Conservation (phyloP, 2,888 invertebrate species). For the Habroteleia sp. region DNA sequence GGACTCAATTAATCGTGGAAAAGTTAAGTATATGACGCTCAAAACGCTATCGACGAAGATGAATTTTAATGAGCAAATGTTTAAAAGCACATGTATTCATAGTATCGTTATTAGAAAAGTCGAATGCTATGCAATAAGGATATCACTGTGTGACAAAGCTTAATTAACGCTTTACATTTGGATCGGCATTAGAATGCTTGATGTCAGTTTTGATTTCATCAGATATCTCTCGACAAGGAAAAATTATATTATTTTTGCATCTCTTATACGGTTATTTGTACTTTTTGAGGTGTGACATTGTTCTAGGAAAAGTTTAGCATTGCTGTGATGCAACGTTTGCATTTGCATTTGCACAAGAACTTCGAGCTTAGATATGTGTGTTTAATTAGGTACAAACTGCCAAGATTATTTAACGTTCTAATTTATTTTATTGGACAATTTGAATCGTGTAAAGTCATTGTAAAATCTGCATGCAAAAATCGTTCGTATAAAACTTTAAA, state of each 20-base stretch:
- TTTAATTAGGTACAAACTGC: too few species aligned
- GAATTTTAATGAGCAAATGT: conserved; percentile 1
- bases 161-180: conserved; percentile 12
- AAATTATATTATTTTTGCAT: conserved; percentile 5
- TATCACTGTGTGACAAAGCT: conserved; percentile 2
- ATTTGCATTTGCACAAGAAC: too few species aligned
- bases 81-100: neutral
- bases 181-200: conserved; percentile 18
- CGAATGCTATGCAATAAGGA: neutral
- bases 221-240: conserved; percentile 8
- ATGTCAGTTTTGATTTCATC: conserved; percentile 19
- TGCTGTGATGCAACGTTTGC: conserved; percentile 1
- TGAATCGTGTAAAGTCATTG: too few species aligned
- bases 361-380: too few species aligned
- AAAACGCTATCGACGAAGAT: neutral
- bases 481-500: too few species aligned
- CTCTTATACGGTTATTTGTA: conserved; percentile 1
- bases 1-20: too few species aligned
- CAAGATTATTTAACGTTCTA: too few species aligned
- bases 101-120: conserved; percentile 7
- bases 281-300: conserved; percentile 11
- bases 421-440: too few species aligned
- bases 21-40: too few species aligned
- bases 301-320: conserved; percentile 16
- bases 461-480: too few species aligned